These are phyloP conservation scores for Chanos chanos DNA, from an alignment of 2,797 vertebrate genomes.

Conservation along the genomic window DNA sequence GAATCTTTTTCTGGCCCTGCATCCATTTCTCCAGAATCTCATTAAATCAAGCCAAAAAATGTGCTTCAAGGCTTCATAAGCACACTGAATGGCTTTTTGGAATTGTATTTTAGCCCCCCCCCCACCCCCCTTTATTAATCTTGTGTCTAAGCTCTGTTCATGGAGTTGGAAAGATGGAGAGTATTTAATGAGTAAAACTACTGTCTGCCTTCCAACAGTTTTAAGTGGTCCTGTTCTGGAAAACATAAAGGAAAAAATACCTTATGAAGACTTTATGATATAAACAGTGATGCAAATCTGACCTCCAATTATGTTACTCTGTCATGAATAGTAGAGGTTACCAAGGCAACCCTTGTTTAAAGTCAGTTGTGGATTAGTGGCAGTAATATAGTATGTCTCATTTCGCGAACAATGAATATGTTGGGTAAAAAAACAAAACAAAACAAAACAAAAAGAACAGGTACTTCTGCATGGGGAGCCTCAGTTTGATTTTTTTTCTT, in stretches of 20 bases:
- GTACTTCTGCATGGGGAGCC: slow-evolving; percentile 38
- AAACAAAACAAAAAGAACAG: neutral
- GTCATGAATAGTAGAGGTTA: slow-evolving; percentile 57
- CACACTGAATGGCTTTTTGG: slow-evolving; percentile 37
- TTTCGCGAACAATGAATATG: neutral
- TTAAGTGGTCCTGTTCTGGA: too few species aligned
- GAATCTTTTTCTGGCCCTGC: slow-evolving; percentile 25
- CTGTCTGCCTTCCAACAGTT: too few species aligned
- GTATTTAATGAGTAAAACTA: too few species aligned
- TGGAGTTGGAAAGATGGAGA: too few species aligned
- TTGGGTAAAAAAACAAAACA: neutral
- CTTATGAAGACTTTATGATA: too few species aligned
- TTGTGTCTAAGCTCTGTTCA: slow-evolving; percentile 1
- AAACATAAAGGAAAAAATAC: too few species aligned
- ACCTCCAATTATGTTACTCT: slow-evolving; percentile 58
- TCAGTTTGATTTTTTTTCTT: slow-evolving; percentile 39
- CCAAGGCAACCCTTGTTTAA: slow-evolving; percentile 67
- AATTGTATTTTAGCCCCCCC: slow-evolving; percentile 5
- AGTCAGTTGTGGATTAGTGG: slow-evolving; percentile 52
- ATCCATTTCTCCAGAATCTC: slow-evolving; percentile 28
- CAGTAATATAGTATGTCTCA: neutral
- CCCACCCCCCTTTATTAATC: slow-evolving; percentile 34
- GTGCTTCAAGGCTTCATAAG: slow-evolving; percentile 49
- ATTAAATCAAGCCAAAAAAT: slow-evolving; percentile 45
- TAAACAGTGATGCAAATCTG: too few species aligned